phyloP scores from a whole-genome alignment of 1,140 invertebrate species.

The Mactra quadrangularis region DNA sequence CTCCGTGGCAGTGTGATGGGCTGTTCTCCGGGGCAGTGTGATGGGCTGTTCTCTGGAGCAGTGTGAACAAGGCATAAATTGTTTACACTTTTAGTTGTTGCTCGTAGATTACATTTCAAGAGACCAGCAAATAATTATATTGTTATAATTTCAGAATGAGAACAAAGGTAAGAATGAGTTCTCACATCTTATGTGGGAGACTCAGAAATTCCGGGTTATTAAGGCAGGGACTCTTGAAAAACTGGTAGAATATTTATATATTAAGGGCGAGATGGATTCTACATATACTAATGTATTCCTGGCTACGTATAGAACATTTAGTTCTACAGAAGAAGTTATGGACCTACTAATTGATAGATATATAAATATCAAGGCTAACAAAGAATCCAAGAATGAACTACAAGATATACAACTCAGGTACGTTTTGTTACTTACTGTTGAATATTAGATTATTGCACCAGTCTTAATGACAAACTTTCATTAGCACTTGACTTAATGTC shows the following conservation, averaged over 20 bases:
- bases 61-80: too few relatives aligned
- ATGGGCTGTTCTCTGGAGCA: too few relatives aligned
- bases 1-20: too few relatives aligned
- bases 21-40: too few relatives aligned
- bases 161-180: conserved; percentile 75
- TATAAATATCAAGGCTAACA: conserved; percentile 70
- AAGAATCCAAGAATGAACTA: conserved; percentile 77
- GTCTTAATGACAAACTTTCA: too few relatives aligned
- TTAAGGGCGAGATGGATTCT: conserved; percentile 97
- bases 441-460: too few relatives aligned
- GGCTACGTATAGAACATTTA: conserved; percentile 95
- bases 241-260: conserved; percentile 95
- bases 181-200: conserved; percentile 97
- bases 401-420: conserved; percentile 77
- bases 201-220: conserved; percentile 96
- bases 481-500: too few relatives aligned
- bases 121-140: too few relatives aligned
- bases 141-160: conserved; percentile 79
- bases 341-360: conserved; percentile 83
- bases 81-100: too few relatives aligned
- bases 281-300: conserved; percentile 99
- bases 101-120: too few relatives aligned
- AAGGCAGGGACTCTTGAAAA: conserved; percentile 98
- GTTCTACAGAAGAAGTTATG: conserved; percentile 91
- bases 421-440: not conserved